Evolutionary conservation across 1,140 invertebrate genomes (phyloP).

Genomic region (Goniozus legneri): DNA sequence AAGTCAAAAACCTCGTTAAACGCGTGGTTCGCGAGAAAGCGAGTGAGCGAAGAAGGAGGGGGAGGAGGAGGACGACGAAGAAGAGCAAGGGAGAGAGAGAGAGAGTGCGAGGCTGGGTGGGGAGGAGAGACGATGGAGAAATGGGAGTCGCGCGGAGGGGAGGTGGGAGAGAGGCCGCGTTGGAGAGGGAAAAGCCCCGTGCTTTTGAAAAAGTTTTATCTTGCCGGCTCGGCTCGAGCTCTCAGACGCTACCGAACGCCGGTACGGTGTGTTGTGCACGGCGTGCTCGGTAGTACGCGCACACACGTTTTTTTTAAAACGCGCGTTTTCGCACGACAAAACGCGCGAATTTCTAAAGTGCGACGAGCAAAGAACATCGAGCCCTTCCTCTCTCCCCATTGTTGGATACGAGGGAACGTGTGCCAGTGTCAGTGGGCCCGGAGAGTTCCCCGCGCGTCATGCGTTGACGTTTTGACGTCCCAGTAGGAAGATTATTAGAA

Average conservation of each 20-base stretch:
- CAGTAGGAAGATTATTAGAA: too few species aligned
- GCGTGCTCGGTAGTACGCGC: conserved; percentile 10
- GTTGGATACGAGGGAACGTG: too few species aligned
- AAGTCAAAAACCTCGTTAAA: too few species aligned
- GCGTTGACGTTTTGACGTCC: too few species aligned
- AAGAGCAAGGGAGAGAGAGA: conserved; percentile 1
- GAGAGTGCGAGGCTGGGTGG: conserved; percentile 1
- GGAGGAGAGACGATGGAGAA: neutral
- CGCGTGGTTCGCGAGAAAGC: too few species aligned
- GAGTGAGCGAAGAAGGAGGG: conserved; percentile 6
- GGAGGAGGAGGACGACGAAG: conserved; percentile 8
- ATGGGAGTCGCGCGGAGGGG: neutral
- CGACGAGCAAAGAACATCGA: too few species aligned
- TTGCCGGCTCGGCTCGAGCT: conserved; percentile 42
- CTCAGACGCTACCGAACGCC: conserved; percentile 51
- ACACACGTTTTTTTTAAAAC: too few species aligned
- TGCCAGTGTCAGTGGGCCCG: too few species aligned
- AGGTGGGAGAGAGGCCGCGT: neutral
- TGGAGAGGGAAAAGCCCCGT: conserved; percentile 35
- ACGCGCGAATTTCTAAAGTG: too few species aligned
- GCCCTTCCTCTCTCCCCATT: too few species aligned
- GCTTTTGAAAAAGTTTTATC: conserved; percentile 55
- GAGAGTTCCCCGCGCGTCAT: too few species aligned
- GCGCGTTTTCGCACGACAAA: too few species aligned
- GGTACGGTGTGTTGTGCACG: conserved; percentile 45